Evolutionary conservation across 2,797 vertebrate genomes (phyloP).

Genomic region (Molothrus ater): DNA sequence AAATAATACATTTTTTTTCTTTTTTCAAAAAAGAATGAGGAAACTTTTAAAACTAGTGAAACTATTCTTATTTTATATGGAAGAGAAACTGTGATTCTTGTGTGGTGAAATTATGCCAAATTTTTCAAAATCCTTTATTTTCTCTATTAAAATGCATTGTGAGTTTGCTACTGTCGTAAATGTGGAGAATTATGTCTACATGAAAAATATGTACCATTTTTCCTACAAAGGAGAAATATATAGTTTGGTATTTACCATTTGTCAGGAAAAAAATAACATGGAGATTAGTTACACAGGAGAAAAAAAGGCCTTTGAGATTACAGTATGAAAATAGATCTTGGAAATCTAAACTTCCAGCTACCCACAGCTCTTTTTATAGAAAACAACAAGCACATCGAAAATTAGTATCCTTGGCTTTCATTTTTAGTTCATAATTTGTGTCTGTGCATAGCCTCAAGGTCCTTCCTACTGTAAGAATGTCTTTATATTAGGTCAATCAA

Average conservation of each 20-base stretch:
- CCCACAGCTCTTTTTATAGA: background rate
- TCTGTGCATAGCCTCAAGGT: background rate
- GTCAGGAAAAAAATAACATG: background rate
- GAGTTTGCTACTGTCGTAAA: background rate
- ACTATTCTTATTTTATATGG: background rate
- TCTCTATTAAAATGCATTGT: background rate
- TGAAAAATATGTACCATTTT: slow-evolving; percentile 2
- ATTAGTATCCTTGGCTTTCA: background rate
- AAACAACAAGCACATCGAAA: background rate
- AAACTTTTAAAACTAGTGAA: background rate
- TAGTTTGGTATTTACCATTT: background rate
- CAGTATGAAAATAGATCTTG: background rate
- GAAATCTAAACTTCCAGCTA: background rate
- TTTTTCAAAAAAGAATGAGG: background rate
- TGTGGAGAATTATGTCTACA: background rate
- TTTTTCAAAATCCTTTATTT: background rate
- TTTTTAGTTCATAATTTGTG: background rate
- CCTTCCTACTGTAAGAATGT: background rate
- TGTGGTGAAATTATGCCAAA: background rate
- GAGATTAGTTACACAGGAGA: background rate
- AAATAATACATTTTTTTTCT: background rate
- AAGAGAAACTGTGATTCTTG: background rate
- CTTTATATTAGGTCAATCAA: background rate
- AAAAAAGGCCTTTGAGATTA: background rate
- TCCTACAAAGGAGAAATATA: background rate